Base-by-base conservation (phyloP, 2,113 vertebrate genomes). In the Vulpes lagopus region DNA sequence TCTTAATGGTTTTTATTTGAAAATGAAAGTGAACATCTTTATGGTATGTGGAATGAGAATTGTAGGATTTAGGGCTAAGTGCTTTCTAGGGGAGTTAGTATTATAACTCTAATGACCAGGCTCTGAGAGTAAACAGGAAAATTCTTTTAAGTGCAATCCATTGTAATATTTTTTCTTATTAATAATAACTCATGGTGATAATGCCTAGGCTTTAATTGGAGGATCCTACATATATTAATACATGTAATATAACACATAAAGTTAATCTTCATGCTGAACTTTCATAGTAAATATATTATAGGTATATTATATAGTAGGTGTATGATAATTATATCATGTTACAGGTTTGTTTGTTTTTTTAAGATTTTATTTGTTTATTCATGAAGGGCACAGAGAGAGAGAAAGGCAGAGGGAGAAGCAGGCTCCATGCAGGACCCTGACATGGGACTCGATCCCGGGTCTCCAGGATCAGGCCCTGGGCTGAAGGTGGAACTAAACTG, bases 11-110 rank as follows among this genome's bases (percentile, higher is more conserved):
- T 78, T 78, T 51, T 25, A 30, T 51, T 78, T 78, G 43, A 78
- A 51, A 78, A 51, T 43, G 51, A 78, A 76, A 51, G 43, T 51
- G 74, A 51, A 51, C 17, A 16, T 78, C 43, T 78, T 78, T 51
- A 51, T 51, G 14, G 15, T 85, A 49, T 16, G 22, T 32, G 35
- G 60, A 91, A 95, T 91, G 69, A 95, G 60, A 95, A 85, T 85
- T 22, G 22, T 49, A 55, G 30, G 60, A 79, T 30, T 67, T 30
- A 85, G 80, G 38, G 17, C 22, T 38, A 74, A 91, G 35, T 60
- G 51, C 35, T 79, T 51, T 91, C 81, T 79, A 59, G 22, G 22
- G 51, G 19, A 25, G 51, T 85, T 30, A 91, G 88, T 78, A 38
- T 78, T 51, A 5, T 35, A 57, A 53, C 30, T 51, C 59, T n/a